Base-by-base conservation (phyloP, 2,888 invertebrate species). In the Ophonus ardosiacus region DNA sequence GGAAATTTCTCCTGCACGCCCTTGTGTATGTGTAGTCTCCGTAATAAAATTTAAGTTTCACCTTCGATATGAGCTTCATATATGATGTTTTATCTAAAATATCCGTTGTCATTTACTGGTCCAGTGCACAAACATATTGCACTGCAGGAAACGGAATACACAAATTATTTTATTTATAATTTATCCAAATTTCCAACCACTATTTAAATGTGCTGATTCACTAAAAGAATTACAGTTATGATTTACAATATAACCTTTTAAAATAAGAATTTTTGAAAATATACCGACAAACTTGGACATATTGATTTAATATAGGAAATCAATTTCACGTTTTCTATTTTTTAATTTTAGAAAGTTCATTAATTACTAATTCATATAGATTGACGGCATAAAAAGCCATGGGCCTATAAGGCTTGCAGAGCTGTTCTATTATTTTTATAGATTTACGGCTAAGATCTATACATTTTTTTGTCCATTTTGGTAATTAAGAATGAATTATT, bases 101-200 rank as follows among this genome's bases (percentile, higher is more conserved):
- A 74, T 74, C 71, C 43, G 71, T 43, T 74, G 71, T 74, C 71
- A 74, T 74, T 74, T 74, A 43, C 71, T 74, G 71, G 71, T 74
- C 71, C 71, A 74, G 71, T 74, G 71, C 71, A 17, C 18, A 74
- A 74, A 74, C 24, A 74, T 43, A 74, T 74, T 74, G 43, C 71
- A 10, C 18, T 13, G 21, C 71, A 74, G 71, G 71, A 74, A 74
- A 74, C 71, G 71, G 43, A 74, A 51, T 74, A 74, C 71, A 74
- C 17, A 74, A 74, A 74, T 74, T 74, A 74, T 74, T 74, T 43
- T 74, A 74, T 74, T 74, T 74, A 74, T 74, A 74, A 43, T 51
- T 74, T 74, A 74, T 74, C 71, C 15, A 74, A 74, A 74, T 74
- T 74, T 74, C 43, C 43, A 18, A 51, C 6, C 40, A 68, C 1